Conservation (phyloP, 2,797 vertebrate genomes). For the Lepilemur ruficaudatus region DNA sequence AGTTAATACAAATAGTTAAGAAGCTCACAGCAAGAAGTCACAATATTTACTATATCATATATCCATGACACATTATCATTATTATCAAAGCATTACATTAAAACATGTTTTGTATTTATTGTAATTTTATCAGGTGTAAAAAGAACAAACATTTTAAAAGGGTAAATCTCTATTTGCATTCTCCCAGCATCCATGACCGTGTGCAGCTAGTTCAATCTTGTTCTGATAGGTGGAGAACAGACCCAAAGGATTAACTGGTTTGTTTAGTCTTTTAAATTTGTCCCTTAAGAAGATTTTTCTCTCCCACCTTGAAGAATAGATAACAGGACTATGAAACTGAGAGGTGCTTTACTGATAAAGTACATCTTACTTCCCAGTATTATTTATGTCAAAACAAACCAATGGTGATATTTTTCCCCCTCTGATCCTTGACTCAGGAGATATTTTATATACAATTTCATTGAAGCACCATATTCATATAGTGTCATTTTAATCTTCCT, state of each 20-base stretch:
- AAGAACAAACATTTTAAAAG: conserved; percentile 50
- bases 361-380: conserved; percentile 35
- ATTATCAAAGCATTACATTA: conserved; percentile 69
- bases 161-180: conserved; percentile 62
- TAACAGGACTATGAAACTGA: conserved; percentile 47
- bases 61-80: conserved; percentile 56
- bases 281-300: conserved; percentile 41
- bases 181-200: background rate
- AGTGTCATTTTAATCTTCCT: conserved; percentile 49
- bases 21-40: conserved; percentile 35
- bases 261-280: conserved; percentile 66
- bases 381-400: conserved; percentile 66
- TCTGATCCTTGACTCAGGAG: background rate
- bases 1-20: conserved; percentile 46
- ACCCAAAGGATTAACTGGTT: conserved; percentile 57
- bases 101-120: conserved; percentile 66
- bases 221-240: conserved; percentile 39
- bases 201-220: conserved; percentile 53
- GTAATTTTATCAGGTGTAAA: conserved; percentile 72
- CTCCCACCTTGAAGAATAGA: background rate
- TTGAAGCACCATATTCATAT: conserved; percentile 8
- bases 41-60: conserved; percentile 60
- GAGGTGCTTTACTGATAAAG: conserved; percentile 12
- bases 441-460: conserved; percentile 68
- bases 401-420: conserved; percentile 44